Percentiles rank a stretch among this genome's conserved stretches.
Conservation (phyloP, 2,888 invertebrate species). For the Trissoscelio sp. region DNA sequence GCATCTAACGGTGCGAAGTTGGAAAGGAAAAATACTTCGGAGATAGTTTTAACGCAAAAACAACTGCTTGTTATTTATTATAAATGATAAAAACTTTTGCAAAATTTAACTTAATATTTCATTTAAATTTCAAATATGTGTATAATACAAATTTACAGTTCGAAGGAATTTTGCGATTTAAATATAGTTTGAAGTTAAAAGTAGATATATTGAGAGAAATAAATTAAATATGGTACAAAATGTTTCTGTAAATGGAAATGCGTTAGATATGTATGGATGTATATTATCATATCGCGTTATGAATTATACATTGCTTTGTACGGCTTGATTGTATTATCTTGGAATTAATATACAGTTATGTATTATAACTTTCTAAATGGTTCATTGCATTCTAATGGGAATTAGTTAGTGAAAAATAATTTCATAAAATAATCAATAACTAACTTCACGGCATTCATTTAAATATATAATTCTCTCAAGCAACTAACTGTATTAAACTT, state of each 20-base stretch:
- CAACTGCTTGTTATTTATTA: no score
- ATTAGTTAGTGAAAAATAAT: no score
- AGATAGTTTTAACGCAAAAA: not conserved
- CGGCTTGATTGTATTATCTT: slow-evolving; percentile 9
- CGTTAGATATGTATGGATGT: slow-evolving; percentile 15
- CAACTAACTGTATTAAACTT: no score
- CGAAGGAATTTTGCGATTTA: no score
- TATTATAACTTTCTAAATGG: not conserved
- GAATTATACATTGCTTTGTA: slow-evolving; percentile 33
- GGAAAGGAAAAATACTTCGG: slow-evolving; percentile 13
- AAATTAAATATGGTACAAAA: not conserved
- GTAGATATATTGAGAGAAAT: not conserved
- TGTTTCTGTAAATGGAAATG: slow-evolving; percentile 19
- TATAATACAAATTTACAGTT: no score
- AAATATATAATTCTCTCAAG: no score
- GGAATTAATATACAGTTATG: slow-evolving; percentile 21
- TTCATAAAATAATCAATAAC: no score
- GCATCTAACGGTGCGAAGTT: slow-evolving; percentile 29
- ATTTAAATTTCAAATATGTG: no score
- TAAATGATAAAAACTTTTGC: no score
- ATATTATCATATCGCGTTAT: slow-evolving; percentile 33
- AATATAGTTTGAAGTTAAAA: not conserved
- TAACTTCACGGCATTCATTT: no score
- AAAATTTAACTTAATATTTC: no score
- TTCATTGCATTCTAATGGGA: no score